These are phyloP conservation scores for Hipparchia semele DNA, from an alignment of 2,888 invertebrate genomes.

Conservation along the genomic window DNA sequence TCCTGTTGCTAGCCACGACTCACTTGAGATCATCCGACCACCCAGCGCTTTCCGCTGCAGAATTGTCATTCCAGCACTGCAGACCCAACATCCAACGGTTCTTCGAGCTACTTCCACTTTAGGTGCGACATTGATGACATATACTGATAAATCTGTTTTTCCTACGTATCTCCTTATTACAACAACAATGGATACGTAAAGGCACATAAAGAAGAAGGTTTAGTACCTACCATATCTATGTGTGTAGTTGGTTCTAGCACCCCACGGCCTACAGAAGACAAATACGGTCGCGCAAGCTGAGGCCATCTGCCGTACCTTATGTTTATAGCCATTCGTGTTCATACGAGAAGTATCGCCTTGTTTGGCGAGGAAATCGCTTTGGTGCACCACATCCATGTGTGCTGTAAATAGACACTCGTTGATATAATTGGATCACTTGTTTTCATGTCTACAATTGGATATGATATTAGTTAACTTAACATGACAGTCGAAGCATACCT, in stretches of 20 bases:
- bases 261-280: slow-evolving; percentile 10
- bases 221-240: not conserved
- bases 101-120: too few species aligned
- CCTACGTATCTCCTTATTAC: too few species aligned
- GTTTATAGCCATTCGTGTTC: slow-evolving; percentile 49
- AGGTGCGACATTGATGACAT: too few species aligned
- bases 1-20: too few species aligned
- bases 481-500: not conserved
- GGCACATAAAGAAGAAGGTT: not conserved
- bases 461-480: not conserved
- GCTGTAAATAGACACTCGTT: slow-evolving; percentile 1
- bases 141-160: too few species aligned
- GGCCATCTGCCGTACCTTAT: slow-evolving; percentile 43
- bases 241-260: not conserved
- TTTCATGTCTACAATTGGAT: not conserved
- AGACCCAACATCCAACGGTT: too few species aligned
- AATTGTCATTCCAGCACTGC: too few species aligned
- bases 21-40: too few species aligned
- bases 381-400: slow-evolving; percentile 35
- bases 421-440: not conserved
- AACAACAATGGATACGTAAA: too few species aligned
- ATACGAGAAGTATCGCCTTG: slow-evolving; percentile 51
- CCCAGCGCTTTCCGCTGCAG: too few species aligned
- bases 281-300: slow-evolving; percentile 31
- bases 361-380: slow-evolving; percentile 39